A percentile compares a stretch with the other conserved stretches of the same genome.
These are phyloP conservation scores for Zaprionus lachaisei DNA, from an alignment of 1,140 invertebrate species.

Conservation along the genomic window DNA sequence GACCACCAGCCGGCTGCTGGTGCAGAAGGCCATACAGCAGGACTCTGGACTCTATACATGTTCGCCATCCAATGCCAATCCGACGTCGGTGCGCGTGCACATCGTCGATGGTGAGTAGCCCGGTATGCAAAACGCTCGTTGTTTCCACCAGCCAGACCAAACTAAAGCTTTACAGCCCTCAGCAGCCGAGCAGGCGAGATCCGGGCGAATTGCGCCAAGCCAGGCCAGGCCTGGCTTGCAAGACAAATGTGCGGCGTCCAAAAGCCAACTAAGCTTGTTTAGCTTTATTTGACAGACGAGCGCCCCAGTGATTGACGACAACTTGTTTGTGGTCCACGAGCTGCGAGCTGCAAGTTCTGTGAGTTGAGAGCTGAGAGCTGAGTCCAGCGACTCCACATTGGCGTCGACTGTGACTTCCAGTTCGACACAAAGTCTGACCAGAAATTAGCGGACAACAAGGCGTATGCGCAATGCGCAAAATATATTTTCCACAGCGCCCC, in stretches of 20 bases:
- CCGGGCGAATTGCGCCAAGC: too few relatives aligned
- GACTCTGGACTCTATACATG: slow-evolving; percentile 92
- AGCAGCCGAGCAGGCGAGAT: too few relatives aligned
- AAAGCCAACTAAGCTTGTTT: slow-evolving; percentile 71
- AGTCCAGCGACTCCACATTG: neutral
- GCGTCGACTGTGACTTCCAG: neutral
- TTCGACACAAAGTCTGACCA: slow-evolving; percentile 21
- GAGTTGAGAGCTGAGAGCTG: neutral
- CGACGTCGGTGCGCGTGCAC: slow-evolving; percentile 90
- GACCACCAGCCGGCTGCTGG: slow-evolving; percentile 91
- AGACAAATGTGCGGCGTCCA: slow-evolving; percentile 69
- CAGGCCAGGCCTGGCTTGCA: neutral
- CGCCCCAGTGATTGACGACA: slow-evolving; percentile 65
- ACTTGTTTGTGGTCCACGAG: slow-evolving; percentile 40
- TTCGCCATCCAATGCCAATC: slow-evolving; percentile 91
- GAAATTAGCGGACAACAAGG: slow-evolving; percentile 40
- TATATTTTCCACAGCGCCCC: neutral
- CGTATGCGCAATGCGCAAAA: slow-evolving; percentile 35
- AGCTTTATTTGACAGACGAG: slow-evolving; percentile 73
- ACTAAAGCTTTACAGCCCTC: too few relatives aligned
- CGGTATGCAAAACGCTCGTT: slow-evolving; percentile 70
- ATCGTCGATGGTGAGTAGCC: slow-evolving; percentile 91
- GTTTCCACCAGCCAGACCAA: slow-evolving; percentile 19
- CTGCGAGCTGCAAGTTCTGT: neutral
- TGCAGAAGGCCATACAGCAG: slow-evolving; percentile 90